These are phyloP conservation scores for Drosophila repletoides DNA, from an alignment of 1,140 invertebrate species.

Conservation along the genomic window DNA sequence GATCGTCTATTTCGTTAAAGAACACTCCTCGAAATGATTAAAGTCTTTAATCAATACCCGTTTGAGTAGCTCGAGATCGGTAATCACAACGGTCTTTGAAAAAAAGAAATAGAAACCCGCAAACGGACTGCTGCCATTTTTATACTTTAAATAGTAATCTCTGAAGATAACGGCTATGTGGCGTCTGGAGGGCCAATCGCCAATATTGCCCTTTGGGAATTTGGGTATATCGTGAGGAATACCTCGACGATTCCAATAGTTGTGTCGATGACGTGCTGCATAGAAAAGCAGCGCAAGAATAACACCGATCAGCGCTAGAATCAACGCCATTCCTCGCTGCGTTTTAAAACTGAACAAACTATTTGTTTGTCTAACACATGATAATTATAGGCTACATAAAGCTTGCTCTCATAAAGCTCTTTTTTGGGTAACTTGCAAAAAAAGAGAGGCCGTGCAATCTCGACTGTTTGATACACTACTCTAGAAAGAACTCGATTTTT, in stretches of 20 bases:
- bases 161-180: conserved; percentile 41
- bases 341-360: conserved; percentile 18
- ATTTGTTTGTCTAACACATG: background rate
- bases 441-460: too few relatives aligned
- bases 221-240: conserved; percentile 58
- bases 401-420: conserved; percentile 16
- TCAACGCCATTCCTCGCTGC: conserved; percentile 37
- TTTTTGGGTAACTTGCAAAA: too few relatives aligned
- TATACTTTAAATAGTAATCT: conserved; percentile 62
- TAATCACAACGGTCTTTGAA: conserved; percentile 39
- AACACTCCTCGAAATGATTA: conserved; percentile 83
- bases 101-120: conserved; percentile 68
- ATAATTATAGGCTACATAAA: conserved; percentile 26
- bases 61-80: conserved; percentile 85
- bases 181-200: conserved; percentile 81
- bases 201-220: conserved; percentile 49
- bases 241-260: conserved; percentile 59
- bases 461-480: too few relatives aligned
- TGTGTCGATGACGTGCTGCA: conserved; percentile 53
- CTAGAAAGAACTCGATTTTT: too few relatives aligned
- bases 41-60: conserved; percentile 85
- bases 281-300: conserved; percentile 38
- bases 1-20: conserved; percentile 83
- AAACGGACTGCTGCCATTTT: conserved; percentile 41
- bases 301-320: conserved; percentile 42